Percentiles rank a stretch among this genome's conserved stretches.
Conservation (phyloP, 2,797 vertebrate species). For the Apogon talboti region DNA sequence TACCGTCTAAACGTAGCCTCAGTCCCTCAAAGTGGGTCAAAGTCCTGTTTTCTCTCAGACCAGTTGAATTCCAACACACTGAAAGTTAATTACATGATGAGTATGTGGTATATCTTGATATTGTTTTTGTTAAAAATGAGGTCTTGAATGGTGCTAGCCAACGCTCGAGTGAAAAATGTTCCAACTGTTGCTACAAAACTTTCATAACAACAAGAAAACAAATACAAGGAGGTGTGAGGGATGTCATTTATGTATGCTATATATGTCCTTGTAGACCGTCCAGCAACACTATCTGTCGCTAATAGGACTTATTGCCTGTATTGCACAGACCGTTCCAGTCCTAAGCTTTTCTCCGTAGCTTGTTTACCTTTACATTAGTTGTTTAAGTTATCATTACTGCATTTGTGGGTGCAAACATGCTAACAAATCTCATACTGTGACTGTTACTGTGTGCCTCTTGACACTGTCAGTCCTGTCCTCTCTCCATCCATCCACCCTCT, state of each 20-base stretch:
- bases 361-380: not conserved
- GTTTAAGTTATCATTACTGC: constrained; percentile 11
- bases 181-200: not conserved
- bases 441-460: constrained; percentile 37
- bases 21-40: too few species aligned
- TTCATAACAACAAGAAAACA: not conserved
- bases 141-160: not conserved
- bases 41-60: too few species aligned
- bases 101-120: too few species aligned
- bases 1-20: too few species aligned
- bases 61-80: too few species aligned
- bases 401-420: constrained; percentile 30
- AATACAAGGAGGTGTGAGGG: not conserved
- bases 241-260: not conserved
- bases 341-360: too few species aligned
- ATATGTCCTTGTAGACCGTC: not conserved
- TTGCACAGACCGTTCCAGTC: too few species aligned
- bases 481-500: constrained; percentile 52
- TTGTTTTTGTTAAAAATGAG: too few species aligned
- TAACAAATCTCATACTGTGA: constrained; percentile 24
- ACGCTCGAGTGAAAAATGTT: not conserved
- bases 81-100: too few species aligned
- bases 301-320: not conserved
- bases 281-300: not conserved
- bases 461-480: constrained; percentile 39